Evolutionary conservation across 2,113 vertebrate genomes (phyloP).

Genomic region (Oxyruncus cristatus): DNA sequence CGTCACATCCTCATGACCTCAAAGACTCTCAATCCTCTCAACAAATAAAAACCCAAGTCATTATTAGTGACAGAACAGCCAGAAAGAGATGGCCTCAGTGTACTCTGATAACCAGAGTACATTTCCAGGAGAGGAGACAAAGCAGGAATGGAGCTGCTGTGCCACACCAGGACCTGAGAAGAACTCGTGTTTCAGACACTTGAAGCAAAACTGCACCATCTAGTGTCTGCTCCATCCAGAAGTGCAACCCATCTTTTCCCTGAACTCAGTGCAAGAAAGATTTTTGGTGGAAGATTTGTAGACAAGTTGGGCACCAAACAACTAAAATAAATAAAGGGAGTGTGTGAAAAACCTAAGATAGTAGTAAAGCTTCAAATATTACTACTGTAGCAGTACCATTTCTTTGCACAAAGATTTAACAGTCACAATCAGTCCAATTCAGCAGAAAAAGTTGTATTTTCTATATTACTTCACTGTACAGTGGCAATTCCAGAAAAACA

Average conservation of each 20-base stretch:
- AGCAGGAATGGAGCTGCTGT: neutral
- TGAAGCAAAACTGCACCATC: slow-evolving; percentile 53
- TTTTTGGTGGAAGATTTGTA: neutral
- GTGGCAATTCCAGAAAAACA: neutral
- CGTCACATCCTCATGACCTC: neutral
- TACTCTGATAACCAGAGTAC: neutral
- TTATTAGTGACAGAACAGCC: neutral
- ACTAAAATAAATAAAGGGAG: neutral
- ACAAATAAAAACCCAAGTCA: neutral
- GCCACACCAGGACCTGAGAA: neutral
- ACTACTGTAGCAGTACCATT: neutral
- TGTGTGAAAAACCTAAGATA: neutral
- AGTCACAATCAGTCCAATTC: neutral
- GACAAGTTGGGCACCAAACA: neutral
- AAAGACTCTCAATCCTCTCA: neutral
- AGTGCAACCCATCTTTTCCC: neutral
- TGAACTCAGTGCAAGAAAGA: accelerated
- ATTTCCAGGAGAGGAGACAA: neutral
- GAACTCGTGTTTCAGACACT: neutral
- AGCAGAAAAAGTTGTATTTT: neutral
- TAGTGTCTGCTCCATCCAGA: neutral
- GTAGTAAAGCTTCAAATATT: neutral
- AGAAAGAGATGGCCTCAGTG: neutral
- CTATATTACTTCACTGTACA: neutral
- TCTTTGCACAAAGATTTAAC: neutral